A percentile compares a stretch with the other conserved stretches of the same genome.
These are phyloP conservation scores for Menura novaehollandiae DNA, from an alignment of 2,113 vertebrate species.

Conservation along the genomic window DNA sequence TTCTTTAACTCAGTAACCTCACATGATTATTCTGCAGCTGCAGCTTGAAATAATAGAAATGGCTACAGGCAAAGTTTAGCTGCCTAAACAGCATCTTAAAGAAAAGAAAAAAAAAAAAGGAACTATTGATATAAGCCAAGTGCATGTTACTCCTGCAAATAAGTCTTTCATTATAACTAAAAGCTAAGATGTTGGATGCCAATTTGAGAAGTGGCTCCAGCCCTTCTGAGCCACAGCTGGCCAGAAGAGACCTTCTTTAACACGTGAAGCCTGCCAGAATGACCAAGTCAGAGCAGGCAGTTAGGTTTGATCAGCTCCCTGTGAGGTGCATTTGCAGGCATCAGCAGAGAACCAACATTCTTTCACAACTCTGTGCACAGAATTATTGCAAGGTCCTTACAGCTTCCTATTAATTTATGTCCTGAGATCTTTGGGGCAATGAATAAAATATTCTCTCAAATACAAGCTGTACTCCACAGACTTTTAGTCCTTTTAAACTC, in stretches of 20 bases:
- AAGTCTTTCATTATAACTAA: not conserved
- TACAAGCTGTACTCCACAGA: not conserved
- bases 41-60: not conserved
- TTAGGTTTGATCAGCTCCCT: not conserved
- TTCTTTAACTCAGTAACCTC: not conserved
- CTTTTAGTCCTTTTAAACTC: not conserved
- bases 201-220: not conserved
- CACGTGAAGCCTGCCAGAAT: not conserved
- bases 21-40: not conserved
- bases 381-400: not conserved
- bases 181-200: not conserved
- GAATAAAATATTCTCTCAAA: not conserved
- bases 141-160: not conserved
- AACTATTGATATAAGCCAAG: not conserved
- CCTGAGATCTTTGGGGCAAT: not conserved
- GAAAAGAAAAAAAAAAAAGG: not conserved
- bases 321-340: fast-evolving
- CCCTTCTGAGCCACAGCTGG: not conserved
- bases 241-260: not conserved
- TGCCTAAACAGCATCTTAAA: not conserved
- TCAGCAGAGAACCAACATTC: fast-evolving
- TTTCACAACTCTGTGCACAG: not conserved
- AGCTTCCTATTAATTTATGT: not conserved
- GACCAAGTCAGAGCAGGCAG: not conserved
- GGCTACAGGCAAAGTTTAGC: not conserved